These are phyloP conservation scores for Galerucella calmariensis DNA, from an alignment of 2,888 invertebrate genomes.

Conservation along the genomic window DNA sequence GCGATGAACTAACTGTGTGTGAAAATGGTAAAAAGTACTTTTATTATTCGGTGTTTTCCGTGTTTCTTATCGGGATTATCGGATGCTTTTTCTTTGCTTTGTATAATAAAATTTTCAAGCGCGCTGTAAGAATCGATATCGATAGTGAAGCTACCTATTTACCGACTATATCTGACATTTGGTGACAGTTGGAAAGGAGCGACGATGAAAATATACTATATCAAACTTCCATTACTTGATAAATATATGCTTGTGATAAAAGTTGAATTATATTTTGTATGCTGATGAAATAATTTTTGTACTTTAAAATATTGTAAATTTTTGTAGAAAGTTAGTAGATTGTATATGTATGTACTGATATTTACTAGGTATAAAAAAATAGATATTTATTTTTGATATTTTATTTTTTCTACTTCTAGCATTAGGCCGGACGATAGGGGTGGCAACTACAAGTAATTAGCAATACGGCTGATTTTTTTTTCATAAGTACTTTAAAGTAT, in stretches of 20 bases:
- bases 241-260: constrained; percentile 39
- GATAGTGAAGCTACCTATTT: constrained; percentile 72
- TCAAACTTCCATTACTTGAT: constrained; percentile 57
- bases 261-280: constrained; percentile 52
- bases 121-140: constrained; percentile 15
- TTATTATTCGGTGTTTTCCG: constrained; percentile 18
- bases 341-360: constrained; percentile 10
- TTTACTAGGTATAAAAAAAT: constrained; percentile 10
- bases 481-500: too few species aligned
- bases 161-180: constrained; percentile 74
- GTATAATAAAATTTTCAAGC: not conserved
- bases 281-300: constrained; percentile 53
- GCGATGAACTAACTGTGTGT: constrained; percentile 58
- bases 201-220: constrained; percentile 66
- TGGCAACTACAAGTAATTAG: too few species aligned
- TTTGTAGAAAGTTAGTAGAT: constrained; percentile 44
- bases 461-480: too few species aligned
- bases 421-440: too few species aligned
- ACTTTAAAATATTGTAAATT: constrained; percentile 51
- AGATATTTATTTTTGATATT: constrained; percentile 6
- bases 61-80: constrained; percentile 13
- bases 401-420: not conserved
- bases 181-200: constrained; percentile 74
- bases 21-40: constrained; percentile 54
- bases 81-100: constrained; percentile 41